These are phyloP conservation scores for Pentamera pediparva DNA, from an alignment of 53 echinoderm and acorn worm species.

Conservation along the genomic window DNA sequence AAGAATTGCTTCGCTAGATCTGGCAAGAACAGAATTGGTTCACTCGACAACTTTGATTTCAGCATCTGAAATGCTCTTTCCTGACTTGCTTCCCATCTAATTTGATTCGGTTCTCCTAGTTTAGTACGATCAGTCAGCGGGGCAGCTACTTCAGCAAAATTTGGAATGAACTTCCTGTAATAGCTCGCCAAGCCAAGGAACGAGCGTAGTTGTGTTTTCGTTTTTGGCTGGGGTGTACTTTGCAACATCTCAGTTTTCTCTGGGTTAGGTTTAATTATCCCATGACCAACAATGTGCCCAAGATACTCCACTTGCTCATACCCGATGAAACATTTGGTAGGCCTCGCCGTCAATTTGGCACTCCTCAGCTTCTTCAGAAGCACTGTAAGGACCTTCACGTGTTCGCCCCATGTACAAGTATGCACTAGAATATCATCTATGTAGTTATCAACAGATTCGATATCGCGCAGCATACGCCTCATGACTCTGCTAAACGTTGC, in stretches of 20 bases:
- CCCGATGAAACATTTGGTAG: not conserved
- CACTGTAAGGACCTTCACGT: not conserved
- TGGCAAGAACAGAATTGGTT: slow-evolving; percentile 1
- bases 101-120: not conserved
- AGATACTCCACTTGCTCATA: not conserved
- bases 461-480: slow-evolving; percentile 27
- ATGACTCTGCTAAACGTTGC: slow-evolving; percentile 39
- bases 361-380: not conserved
- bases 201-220: not conserved
- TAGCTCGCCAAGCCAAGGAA: too few species aligned
- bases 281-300: not conserved
- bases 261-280: not conserved
- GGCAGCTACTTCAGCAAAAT: not conserved
- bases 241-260: too few species aligned
- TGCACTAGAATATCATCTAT: slow-evolving; percentile 43
- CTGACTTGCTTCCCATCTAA: not conserved
- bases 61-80: not conserved
- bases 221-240: not conserved
- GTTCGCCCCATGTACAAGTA: slow-evolving; percentile 19
- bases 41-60: not conserved
- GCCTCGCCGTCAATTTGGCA: not conserved
- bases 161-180: too few species aligned
- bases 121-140: not conserved
- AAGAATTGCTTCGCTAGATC: slow-evolving; percentile 18
- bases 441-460: slow-evolving; percentile 19